These are phyloP conservation scores for Chesias legatella DNA, from an alignment of 2,888 invertebrate species.

Conservation along the genomic window DNA sequence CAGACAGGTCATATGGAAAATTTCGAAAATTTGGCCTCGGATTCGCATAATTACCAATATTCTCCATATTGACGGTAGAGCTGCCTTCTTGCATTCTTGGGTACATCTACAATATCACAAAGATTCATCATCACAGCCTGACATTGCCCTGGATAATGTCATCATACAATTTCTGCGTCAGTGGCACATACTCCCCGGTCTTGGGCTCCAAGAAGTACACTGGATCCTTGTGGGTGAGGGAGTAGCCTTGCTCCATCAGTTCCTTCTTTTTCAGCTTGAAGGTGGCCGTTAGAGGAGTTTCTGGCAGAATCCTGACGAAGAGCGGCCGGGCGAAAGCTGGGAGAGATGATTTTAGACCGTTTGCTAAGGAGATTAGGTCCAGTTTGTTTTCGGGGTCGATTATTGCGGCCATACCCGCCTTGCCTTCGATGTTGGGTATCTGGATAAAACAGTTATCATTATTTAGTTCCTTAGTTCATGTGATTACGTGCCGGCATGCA, in stretches of 20 bases:
- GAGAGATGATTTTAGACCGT: slow-evolving; percentile 76
- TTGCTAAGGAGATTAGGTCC: slow-evolving; percentile 75
- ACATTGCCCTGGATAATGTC: slow-evolving; percentile 70
- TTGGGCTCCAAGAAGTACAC: slow-evolving; percentile 83
- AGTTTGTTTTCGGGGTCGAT: slow-evolving; percentile 85
- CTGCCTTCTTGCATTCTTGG: no score
- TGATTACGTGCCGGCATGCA: no score
- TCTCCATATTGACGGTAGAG: no score
- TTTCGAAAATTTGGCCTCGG: no score
- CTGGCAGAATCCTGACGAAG: slow-evolving; percentile 88
- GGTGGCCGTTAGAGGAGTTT: slow-evolving; percentile 91
- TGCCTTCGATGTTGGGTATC: slow-evolving; percentile 90
- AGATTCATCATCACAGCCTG: slow-evolving; percentile 61
- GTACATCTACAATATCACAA: no score
- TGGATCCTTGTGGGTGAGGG: slow-evolving; percentile 83
- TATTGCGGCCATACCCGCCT: slow-evolving; percentile 96
- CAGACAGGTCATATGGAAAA: no score
- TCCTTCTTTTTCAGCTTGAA: slow-evolving; percentile 96
- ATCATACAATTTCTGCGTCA: slow-evolving; percentile 70
- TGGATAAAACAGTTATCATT: slow-evolving; percentile 48
- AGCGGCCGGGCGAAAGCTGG: slow-evolving; percentile 93
- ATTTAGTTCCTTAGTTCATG: no score
- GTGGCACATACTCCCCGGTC: slow-evolving; percentile 62
- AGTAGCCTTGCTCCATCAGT: slow-evolving; percentile 89
- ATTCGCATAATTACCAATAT: no score